These are phyloP conservation scores for Poecile atricapillus DNA, from an alignment of 2,113 vertebrate genomes.

Conservation along the genomic window DNA sequence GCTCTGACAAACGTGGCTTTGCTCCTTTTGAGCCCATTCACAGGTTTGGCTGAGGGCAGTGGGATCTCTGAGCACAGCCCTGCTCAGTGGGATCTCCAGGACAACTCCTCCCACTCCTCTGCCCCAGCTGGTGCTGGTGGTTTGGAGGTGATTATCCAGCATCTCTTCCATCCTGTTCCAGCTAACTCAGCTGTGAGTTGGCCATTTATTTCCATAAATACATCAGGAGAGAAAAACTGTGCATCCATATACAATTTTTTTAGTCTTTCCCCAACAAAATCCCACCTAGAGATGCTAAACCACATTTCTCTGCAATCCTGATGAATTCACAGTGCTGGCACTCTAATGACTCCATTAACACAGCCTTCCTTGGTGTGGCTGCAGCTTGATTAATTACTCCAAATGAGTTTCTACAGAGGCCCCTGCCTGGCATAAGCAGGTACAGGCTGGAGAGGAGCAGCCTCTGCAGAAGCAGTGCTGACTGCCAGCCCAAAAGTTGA, in stretches of 20 bases:
- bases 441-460: background rate
- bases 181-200: background rate
- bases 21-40: background rate
- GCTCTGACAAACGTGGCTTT: background rate
- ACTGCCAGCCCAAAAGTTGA: background rate
- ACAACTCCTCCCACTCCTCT: background rate
- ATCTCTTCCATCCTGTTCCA: background rate
- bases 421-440: background rate
- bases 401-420: constrained; percentile 14
- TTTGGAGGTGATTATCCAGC: background rate
- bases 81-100: accelerated
- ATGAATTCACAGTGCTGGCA: constrained; percentile 4
- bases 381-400: constrained; percentile 59
- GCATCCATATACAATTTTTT: background rate
- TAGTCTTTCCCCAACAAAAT: background rate
- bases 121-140: background rate
- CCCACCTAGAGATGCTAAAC: constrained; percentile 3
- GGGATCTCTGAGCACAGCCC: background rate
- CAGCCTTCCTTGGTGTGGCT: constrained; percentile 28
- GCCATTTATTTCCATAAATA: background rate
- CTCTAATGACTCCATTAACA: constrained; percentile 66
- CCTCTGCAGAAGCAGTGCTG: background rate
- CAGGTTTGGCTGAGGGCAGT: background rate
- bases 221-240: background rate
- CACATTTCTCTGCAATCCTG: constrained; percentile 1